A percentile compares a stretch with the other conserved stretches of the same genome.
phyloP scores from a whole-genome alignment of 2,797 vertebrate species.

The Tragelaphus eurycerus region DNA sequence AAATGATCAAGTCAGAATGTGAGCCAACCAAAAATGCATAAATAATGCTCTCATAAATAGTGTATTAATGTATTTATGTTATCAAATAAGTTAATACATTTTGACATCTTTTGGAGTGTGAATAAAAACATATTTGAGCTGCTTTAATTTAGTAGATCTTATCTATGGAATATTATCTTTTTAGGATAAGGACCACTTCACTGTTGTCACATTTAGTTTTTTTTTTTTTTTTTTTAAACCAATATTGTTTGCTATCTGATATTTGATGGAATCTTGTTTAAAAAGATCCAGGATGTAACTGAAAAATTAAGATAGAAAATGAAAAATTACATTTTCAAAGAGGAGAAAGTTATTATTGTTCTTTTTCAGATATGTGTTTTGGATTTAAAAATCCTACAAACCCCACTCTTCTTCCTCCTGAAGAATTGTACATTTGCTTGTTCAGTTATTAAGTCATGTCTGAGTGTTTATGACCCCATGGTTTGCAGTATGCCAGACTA shows the following conservation, averaged over 20 bases:
- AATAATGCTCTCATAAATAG: background rate
- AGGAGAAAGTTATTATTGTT: background rate
- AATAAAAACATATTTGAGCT: background rate
- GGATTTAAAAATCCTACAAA: background rate
- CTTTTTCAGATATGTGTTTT: background rate
- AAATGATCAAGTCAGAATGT: background rate
- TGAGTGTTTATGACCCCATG: background rate
- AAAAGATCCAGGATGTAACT: background rate
- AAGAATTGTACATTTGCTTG: background rate
- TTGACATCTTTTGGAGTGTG: background rate
- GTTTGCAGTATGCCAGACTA: background rate
- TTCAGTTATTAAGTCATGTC: background rate
- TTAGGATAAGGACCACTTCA: background rate
- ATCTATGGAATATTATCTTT: background rate
- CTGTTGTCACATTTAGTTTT: background rate
- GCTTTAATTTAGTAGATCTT: background rate
- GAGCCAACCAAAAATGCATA: background rate
- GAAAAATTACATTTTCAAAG: background rate
- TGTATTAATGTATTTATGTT: background rate
- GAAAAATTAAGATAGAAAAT: background rate
- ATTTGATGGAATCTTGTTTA: background rate
- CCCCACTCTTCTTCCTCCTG: rapidly evolving
- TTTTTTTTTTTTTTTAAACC: background rate
- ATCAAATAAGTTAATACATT: background rate
- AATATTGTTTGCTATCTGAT: background rate